Base-by-base conservation (phyloP, 2,797 vertebrate genomes). In the Chiroxiphia lanceolata region DNA sequence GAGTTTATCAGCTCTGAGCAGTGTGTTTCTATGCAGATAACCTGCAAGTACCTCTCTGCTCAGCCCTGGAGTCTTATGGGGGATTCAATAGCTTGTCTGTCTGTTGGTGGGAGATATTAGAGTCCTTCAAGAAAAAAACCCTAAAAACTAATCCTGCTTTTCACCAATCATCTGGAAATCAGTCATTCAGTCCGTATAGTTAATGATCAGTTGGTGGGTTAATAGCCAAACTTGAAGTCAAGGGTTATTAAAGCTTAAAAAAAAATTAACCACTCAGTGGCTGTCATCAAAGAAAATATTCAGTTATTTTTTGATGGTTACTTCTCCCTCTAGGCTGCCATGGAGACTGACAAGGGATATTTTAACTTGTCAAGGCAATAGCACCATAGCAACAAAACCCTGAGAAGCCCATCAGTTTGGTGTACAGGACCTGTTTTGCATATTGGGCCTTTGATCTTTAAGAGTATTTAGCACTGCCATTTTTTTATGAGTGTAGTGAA, bases 11-110 rank as follows among this genome's bases (percentile, higher is more conserved):
- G 90, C 70, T 83, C 56, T 27, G 48, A 94, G 72, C 89, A 91
- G 70, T 13, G 57, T 90, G 89, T 88, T 94, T 95, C 85, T 64
- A 90, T 77, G 80, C 89, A 93, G 95, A 96, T 93, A 95, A 96
- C 93, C 82, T 83, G 87, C 40, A 85, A 92, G 80, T 75, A 71
- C 61, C 65, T 94, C 91, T 33, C 36, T 78, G 71, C 74, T 90
- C 89, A 63, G 36, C 76, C 81, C 60, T 3, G 11, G 16, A 92
- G 71, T 74, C 63, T 92, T 90, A 84, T 1, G 3, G 74, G 29
- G 61, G 20, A 92, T 90, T 94, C 91, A 94, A 59, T 93, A 91
- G 72, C 34, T 77, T 90, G 11, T 45, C 63, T 74, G 65, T 47
- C 19, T 93, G 85, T 42, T 87, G 38, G 38, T 91, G 88, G 61